phyloP scores from a whole-genome alignment of 2,888 invertebrate species.

The Drosophila leonis region DNA sequence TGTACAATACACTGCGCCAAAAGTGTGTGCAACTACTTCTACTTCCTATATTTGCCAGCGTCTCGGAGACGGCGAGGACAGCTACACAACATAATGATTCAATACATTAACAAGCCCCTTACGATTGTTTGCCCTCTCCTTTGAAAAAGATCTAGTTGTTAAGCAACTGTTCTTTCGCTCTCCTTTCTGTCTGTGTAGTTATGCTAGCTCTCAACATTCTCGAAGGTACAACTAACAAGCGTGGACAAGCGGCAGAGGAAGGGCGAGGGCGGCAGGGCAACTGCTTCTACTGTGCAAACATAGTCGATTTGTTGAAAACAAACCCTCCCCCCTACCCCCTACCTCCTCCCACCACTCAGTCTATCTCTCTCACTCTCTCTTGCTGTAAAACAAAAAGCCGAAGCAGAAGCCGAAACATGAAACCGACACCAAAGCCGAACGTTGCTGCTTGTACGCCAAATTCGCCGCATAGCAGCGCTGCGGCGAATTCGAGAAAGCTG shows the following conservation, averaged over 20 bases:
- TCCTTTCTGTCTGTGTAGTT: constrained; percentile 40
- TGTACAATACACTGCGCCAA: constrained; percentile 39
- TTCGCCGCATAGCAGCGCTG: constrained; percentile 56
- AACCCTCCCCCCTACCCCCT: background rate
- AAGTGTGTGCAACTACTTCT: background rate
- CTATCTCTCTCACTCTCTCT: background rate
- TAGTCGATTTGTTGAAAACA: constrained; percentile 66
- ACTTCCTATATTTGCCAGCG: no score
- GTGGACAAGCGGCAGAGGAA: background rate
- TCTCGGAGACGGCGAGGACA: no score
- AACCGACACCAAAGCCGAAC: constrained; percentile 24
- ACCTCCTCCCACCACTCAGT: background rate
- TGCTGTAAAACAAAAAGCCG: constrained; percentile 2
- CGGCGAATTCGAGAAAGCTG: constrained; percentile 66
- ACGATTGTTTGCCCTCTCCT: constrained; percentile 6
- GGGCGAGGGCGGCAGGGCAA: background rate
- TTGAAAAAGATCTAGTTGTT: constrained; percentile 4
- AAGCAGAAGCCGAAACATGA: constrained; percentile 19
- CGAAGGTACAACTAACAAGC: constrained; percentile 49
- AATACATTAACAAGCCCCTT: constrained; percentile 7
- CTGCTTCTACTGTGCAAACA: constrained; percentile 45
- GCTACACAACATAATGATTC: background rate
- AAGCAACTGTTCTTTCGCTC: constrained; percentile 5
- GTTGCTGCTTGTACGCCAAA: constrained; percentile 41
- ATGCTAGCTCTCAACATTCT: constrained; percentile 41